These are phyloP conservation scores for Tromatobia lineatoria DNA, from an alignment of 2,888 invertebrate genomes.

Conservation along the genomic window DNA sequence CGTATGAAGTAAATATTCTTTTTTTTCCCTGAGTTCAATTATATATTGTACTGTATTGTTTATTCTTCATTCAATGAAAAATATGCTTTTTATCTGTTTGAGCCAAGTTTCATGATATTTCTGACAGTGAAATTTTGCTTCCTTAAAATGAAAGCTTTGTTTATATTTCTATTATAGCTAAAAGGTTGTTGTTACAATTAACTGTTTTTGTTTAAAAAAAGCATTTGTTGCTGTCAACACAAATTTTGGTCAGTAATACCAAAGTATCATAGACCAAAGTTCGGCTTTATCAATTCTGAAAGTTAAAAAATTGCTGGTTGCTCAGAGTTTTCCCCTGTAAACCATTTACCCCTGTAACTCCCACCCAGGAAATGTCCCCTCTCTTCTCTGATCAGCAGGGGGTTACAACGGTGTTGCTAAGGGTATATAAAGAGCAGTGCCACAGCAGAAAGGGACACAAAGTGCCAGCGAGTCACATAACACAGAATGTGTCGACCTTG, in stretches of 20 bases:
- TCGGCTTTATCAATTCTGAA: neutral
- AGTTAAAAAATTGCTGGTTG: neutral
- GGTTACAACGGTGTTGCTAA: conserved; percentile 48
- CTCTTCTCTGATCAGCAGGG: conserved; percentile 43
- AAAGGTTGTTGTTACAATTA: neutral
- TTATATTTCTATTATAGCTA: neutral
- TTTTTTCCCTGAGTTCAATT: no score
- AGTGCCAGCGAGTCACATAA: conserved; percentile 49
- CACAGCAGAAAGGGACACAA: conserved; percentile 34
- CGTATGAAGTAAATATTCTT: no score
- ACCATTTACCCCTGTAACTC: conserved; percentile 48
- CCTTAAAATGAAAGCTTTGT: no score
- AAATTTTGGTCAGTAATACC: neutral
- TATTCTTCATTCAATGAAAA: neutral
- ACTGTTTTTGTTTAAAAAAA: neutral
- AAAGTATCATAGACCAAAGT: neutral
- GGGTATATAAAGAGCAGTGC: conserved; percentile 62
- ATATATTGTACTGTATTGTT: neutral
- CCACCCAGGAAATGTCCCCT: conserved; percentile 47
- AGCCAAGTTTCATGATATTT: no score
- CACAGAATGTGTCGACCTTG: conserved; percentile 61
- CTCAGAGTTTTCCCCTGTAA: neutral
- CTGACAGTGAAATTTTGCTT: no score
- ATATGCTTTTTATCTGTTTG: neutral
- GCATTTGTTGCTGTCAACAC: neutral